A percentile compares a stretch with the other conserved stretches of the same genome.
These are phyloP conservation scores for Otus scops DNA, from an alignment of 2,797 vertebrate species.

Conservation along the genomic window DNA sequence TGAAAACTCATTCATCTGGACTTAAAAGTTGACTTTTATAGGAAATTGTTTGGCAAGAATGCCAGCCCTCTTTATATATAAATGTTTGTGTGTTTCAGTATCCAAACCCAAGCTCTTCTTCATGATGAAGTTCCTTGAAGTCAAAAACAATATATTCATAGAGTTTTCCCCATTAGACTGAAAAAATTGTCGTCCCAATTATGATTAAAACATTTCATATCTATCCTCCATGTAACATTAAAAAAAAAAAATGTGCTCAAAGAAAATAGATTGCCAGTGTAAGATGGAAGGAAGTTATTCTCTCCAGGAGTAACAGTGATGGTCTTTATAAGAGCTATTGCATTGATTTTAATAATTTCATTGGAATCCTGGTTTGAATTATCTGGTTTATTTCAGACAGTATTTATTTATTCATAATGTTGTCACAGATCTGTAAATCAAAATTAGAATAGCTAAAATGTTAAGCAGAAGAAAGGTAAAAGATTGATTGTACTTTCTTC, in stretches of 20 bases:
- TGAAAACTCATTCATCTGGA: neutral
- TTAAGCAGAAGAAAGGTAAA: neutral
- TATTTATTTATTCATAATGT: neutral
- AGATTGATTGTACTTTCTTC: neutral
- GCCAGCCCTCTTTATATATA: neutral
- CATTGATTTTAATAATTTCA: neutral
- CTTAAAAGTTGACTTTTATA: slow-evolving; percentile 17
- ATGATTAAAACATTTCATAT: neutral
- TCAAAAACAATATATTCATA: neutral
- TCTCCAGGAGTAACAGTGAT: neutral
- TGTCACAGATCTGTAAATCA: neutral
- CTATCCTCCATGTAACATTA: neutral
- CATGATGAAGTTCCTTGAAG: neutral
- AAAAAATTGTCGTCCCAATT: neutral
- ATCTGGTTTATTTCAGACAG: neutral
- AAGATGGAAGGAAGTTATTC: neutral
- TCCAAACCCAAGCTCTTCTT: neutral
- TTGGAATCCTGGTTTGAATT: neutral
- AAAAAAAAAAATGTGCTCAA: neutral
- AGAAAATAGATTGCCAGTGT: neutral
- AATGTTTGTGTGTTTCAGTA: neutral
- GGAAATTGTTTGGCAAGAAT: neutral
- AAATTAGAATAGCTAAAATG: neutral
- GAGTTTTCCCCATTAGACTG: neutral
- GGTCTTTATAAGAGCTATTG: neutral